A percentile compares a stretch with the other conserved stretches of the same genome.
Conservation (phyloP, 2,113 vertebrate species). For the Suncus etruscus region DNA sequence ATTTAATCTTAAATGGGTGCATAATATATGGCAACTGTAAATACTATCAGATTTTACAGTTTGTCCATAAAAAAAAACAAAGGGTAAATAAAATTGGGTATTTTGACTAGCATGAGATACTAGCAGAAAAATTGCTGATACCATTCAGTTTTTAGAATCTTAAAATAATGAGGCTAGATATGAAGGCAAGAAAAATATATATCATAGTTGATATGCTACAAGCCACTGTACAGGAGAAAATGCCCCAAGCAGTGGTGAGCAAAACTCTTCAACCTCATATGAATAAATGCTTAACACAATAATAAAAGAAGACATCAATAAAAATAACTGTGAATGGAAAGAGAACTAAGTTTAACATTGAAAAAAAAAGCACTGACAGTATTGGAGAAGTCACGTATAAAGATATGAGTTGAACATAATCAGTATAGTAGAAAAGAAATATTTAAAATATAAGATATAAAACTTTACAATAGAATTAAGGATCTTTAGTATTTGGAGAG, state of each 20-base stretch:
- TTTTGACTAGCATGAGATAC: not conserved
- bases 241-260: slow-evolving; percentile 47
- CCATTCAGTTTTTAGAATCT: slow-evolving; percentile 49
- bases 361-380: slow-evolving; percentile 36
- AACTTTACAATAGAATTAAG: rapidly evolving
- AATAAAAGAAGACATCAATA: slow-evolving; percentile 61
- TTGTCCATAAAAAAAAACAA: slow-evolving; percentile 27
- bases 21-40: slow-evolving; percentile 63
- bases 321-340: not conserved
- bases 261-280: slow-evolving; percentile 63
- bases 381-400: not conserved
- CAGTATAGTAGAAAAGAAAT: not conserved
- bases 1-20: slow-evolving; percentile 52
- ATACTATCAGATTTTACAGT: not conserved
- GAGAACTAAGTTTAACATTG: not conserved
- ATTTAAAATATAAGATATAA: slow-evolving; percentile 2
- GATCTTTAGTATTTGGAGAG: not conserved
- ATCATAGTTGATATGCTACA: slow-evolving; percentile 4
- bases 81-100: slow-evolving; percentile 47
- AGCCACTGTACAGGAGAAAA: slow-evolving; percentile 52
- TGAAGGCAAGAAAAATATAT: slow-evolving; percentile 14
- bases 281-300: slow-evolving; percentile 32
- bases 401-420: not conserved
- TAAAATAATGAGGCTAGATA: slow-evolving; percentile 32
- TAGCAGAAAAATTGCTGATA: not conserved